Percentiles rank a stretch among this genome's conserved stretches.
Evolutionary conservation across 2,797 vertebrate species (phyloP).

Genomic region (Labeo calbasu): DNA sequence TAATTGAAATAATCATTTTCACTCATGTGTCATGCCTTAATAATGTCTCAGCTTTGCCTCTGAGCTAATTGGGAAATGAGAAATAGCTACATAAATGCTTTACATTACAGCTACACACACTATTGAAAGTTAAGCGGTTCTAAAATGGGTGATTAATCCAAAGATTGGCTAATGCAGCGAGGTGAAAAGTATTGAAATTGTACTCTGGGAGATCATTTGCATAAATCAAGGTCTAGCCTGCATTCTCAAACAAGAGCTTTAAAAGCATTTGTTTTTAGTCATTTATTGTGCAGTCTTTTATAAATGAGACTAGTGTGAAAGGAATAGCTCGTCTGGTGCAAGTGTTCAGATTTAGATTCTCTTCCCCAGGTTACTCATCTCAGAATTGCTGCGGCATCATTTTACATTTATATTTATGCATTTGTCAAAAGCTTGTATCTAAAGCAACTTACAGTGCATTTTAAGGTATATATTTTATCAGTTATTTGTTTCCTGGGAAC

Average conservation of each 20-base stretch:
- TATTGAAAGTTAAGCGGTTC: neutral
- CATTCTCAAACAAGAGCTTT: neutral
- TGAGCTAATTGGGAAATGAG: slow-evolving; percentile 3
- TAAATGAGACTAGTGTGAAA: neutral
- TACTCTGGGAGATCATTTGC: neutral
- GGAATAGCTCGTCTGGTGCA: neutral
- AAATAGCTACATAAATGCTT: neutral
- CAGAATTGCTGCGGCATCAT: neutral
- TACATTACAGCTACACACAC: neutral
- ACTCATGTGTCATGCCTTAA: neutral
- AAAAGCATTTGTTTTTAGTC: neutral
- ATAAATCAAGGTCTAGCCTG: neutral
- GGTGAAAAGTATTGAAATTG: neutral
- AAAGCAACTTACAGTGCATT: neutral
- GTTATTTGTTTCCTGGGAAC: slow-evolving; percentile 3
- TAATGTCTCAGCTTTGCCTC: neutral
- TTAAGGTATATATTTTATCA: neutral
- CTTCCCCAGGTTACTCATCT: neutral
- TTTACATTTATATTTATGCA: slow-evolving; percentile 2
- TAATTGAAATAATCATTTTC: neutral
- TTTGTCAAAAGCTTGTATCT: neutral
- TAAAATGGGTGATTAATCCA: slow-evolving; percentile 10
- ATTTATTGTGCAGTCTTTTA: slow-evolving; percentile 16
- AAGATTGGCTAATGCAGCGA: neutral
- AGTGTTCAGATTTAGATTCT: slow-evolving; percentile 1